phyloP scores from a whole-genome alignment of 2,888 invertebrate genomes.

The Ormyrus rosae region DNA sequence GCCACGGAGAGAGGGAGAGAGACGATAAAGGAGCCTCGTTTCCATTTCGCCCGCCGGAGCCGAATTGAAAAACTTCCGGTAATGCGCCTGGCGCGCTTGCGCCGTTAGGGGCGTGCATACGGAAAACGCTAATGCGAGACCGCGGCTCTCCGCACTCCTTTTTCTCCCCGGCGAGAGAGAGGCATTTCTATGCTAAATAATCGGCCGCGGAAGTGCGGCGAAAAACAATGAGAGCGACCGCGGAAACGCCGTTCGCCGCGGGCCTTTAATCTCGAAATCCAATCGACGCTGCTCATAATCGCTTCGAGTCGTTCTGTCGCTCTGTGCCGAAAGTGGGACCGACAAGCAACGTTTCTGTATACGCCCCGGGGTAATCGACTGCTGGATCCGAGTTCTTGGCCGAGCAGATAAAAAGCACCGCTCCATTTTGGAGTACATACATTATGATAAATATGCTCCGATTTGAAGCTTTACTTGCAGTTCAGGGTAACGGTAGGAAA shows the following conservation, averaged over 20 bases:
- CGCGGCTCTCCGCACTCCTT: too few species aligned
- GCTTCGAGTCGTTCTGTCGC: not conserved
- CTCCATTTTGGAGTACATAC: slow-evolving; percentile 6
- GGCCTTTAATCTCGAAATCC: slow-evolving; percentile 37
- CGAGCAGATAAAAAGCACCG: not conserved
- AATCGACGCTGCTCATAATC: slow-evolving; percentile 39
- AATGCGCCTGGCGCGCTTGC: slow-evolving; percentile 6
- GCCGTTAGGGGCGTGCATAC: too few species aligned
- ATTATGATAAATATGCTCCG: too few species aligned
- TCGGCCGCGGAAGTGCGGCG: not conserved
- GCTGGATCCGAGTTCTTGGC: too few species aligned
- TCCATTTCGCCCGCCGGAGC: not conserved
- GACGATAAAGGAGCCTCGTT: slow-evolving; percentile 32
- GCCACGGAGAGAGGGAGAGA: not conserved
- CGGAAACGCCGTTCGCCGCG: not conserved
- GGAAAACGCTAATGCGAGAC: too few species aligned
- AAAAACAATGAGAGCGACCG: not conserved
- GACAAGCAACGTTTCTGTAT: too few species aligned
- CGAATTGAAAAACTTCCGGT: slow-evolving; percentile 44
- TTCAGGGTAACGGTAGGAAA: too few species aligned
- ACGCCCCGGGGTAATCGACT: too few species aligned
- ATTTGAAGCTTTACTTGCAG: too few species aligned
- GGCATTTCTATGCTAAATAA: slow-evolving; percentile 36
- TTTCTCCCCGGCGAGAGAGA: too few species aligned
- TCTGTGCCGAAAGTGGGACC: too few species aligned